Evolutionary conservation across 2,113 vertebrate species (phyloP), one percentile per base, ranked within the genome.

Genomic region (Thalassarche chlororhynchos): DNA sequence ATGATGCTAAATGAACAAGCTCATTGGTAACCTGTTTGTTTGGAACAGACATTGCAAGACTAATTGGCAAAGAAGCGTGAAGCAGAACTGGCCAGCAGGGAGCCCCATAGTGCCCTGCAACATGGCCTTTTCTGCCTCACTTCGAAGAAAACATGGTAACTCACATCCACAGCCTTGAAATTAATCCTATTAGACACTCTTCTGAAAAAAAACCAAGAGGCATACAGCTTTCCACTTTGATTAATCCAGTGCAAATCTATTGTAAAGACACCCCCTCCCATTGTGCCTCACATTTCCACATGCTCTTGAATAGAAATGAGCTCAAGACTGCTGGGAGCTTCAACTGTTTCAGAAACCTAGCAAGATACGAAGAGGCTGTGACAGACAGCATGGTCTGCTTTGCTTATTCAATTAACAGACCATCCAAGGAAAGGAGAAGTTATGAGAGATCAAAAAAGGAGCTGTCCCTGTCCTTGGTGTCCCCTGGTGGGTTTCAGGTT

Each of bases 161-260:
- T 91, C 76, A 64, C 57, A 77, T 97, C 94, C 92, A 91, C 85
- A 91, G 94, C 79, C 90, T 96, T 76, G 88, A 92, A 91, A 96
- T 92, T 98, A 98, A 99, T 98, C 97, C 96, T 95, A 92, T 98
- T 98, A 97, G 90, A 72, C 31, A n/a, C 74, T 54, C 71, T 86
- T 85, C 74, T 92, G 72, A 46, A 89, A 89, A 74, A 19, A 20
- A 1, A 0, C 0, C 8, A 69, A 88, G 42, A 74, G 17, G 32
- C 68, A 57, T 79, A 66, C 40, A 78, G 55, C 46, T 69, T 95
- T 89, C 54, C 61, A 75, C 70, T 95, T 84, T 49, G 80, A 77
- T 96, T 81, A 94, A 94, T 85, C 66, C 68, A 23, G 6, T 44
- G 34, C 4, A 3, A 77, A 58, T 54, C 62, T 65, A 32, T 87